These are phyloP conservation scores for Chaetodon auriga DNA, from an alignment of 2,113 vertebrate species.

Conservation along the genomic window DNA sequence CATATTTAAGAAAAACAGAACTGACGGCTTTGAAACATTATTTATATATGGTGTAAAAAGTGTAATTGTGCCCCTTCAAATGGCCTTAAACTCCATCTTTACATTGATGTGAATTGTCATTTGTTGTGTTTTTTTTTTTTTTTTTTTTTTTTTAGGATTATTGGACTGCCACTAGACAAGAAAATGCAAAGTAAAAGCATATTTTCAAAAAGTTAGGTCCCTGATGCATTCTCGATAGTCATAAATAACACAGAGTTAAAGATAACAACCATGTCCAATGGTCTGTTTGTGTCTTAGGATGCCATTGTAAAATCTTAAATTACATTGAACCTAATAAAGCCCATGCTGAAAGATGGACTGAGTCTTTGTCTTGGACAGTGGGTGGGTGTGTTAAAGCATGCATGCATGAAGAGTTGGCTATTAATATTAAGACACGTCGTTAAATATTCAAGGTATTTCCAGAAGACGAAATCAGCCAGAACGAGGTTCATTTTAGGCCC, in stretches of 20 bases:
- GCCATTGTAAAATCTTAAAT: slow-evolving; percentile 68
- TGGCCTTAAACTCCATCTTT: slow-evolving; percentile 81
- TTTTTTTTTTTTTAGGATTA: slow-evolving; percentile 45
- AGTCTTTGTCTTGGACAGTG: slow-evolving; percentile 15
- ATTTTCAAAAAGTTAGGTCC: slow-evolving; percentile 27
- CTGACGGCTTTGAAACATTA: slow-evolving; percentile 78
- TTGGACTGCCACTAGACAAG: slow-evolving; percentile 55
- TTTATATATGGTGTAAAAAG: slow-evolving; percentile 81
- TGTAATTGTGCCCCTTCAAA: slow-evolving; percentile 74
- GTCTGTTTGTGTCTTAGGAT: slow-evolving; percentile 75
- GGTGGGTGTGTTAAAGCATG: background rate
- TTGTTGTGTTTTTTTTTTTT: slow-evolving; percentile 61
- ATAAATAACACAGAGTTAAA: slow-evolving; percentile 28
- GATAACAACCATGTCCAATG: slow-evolving; percentile 45
- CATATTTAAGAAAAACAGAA: slow-evolving; percentile 77
- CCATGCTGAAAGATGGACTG: slow-evolving; percentile 38
- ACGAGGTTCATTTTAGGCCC: background rate
- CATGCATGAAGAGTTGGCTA: background rate
- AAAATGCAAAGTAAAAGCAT: slow-evolving; percentile 30
- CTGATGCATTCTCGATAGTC: slow-evolving; percentile 30
- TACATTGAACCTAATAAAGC: slow-evolving; percentile 79
- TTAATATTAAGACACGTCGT: background rate
- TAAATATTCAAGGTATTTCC: background rate
- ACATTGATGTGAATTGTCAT: slow-evolving; percentile 74
- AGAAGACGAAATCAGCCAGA: background rate